These are phyloP conservation scores for Melanotaenia trifasciata DNA, from an alignment of 2,797 vertebrate genomes.

Conservation along the genomic window DNA sequence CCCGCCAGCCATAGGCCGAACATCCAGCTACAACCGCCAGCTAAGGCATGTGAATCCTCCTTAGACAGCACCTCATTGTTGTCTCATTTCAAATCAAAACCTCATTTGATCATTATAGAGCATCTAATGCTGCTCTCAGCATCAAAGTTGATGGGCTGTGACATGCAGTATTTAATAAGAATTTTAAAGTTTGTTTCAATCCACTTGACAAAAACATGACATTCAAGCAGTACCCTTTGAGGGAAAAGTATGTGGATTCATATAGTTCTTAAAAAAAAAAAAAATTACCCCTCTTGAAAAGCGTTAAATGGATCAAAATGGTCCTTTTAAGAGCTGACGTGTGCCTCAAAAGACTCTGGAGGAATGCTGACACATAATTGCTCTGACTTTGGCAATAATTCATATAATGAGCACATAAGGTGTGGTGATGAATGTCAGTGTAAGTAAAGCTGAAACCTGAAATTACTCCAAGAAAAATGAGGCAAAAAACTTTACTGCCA, in stretches of 20 bases:
- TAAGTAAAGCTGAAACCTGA: conserved; percentile 15
- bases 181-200: conserved; percentile 74
- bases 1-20: conserved; percentile 77
- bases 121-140: conserved; percentile 63
- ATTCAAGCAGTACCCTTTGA: conserved; percentile 71
- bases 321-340: conserved; percentile 66
- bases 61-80: conserved; percentile 67
- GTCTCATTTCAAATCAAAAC: conserved; percentile 74
- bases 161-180: conserved; percentile 66
- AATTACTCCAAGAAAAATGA: conserved; percentile 25
- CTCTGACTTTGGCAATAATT: conserved; percentile 56
- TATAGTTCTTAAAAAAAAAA: conserved; percentile 55
- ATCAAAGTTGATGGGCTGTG: conserved; percentile 75
- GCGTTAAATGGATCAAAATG: conserved; percentile 72
- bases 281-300: conserved; percentile 53
- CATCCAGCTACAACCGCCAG: conserved; percentile 74
- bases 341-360: conserved; percentile 57
- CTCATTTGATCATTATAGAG: conserved; percentile 64
- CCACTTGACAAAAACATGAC: conserved; percentile 71
- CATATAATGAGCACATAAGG: conserved; percentile 15
- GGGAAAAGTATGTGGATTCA: conserved; percentile 62
- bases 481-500: conserved; percentile 23
- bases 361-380: conserved; percentile 52
- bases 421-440: conserved; percentile 24
- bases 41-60: conserved; percentile 65